Base-by-base conservation (phyloP, 2,888 invertebrate genomes). In the Calameuta idolon region DNA sequence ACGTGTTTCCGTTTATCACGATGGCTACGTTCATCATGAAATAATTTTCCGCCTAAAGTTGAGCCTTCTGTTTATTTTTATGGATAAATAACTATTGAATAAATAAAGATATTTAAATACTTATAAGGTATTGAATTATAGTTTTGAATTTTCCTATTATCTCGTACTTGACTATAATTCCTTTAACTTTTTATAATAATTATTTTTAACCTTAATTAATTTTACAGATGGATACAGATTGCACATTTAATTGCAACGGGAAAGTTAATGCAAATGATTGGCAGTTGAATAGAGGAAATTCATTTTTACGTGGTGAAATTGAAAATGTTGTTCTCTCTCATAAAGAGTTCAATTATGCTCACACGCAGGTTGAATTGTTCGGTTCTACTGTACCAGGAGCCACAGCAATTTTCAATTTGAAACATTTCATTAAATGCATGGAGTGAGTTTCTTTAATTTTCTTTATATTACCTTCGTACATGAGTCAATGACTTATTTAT, bases 181-280 rank as follows among this genome's bases (percentile, higher is more conserved):
- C 23, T 69, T 37, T 11, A n/a, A 55, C 69, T 68, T 15, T 55
- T 55, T 55, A 9, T 55, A 69, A 34, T n/a, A 37, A 69, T 75
- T 69, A 55, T 55, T 30, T 34, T 12, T 34, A 77, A 55, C 55
- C 55, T 55, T 55, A 9, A 40, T 40, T 40, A 23, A 23, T 79
- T 81, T 69, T 40, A 71, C 71, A 84, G 76, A 89, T 89, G 89
- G 82, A 86, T 80, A 75, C 82, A 12, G 77, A 80, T 69, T 81
- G 78, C 35, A 87, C 82, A 11, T 90, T 88, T 68, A 83, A 87
- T 81, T 90, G 90, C 76, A 85, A 79, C 75, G 90, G 90, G 75
- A 90, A 88, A 82, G 89, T 90, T 12, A 90, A 90, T 78, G 77
- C 80, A 1, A 86, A 89, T 35, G 90, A 90, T 81, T 89, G 88